These are phyloP conservation scores for Ceratothoa steindachneri DNA, from an alignment of 2,888 invertebrate genomes.

Conservation along the genomic window DNA sequence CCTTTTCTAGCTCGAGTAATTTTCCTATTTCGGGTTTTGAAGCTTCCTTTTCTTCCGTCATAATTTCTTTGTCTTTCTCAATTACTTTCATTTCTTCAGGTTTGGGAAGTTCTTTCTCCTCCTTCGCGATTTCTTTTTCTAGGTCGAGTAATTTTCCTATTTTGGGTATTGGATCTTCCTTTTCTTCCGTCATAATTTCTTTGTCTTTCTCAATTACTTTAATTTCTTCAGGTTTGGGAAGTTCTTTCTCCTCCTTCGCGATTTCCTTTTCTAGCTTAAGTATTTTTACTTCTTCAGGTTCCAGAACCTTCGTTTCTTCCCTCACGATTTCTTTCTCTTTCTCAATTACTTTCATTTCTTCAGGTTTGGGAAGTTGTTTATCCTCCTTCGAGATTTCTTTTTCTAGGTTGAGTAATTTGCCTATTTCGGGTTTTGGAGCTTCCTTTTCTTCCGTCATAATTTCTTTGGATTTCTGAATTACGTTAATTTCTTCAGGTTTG, in stretches of 20 bases:
- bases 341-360: background rate
- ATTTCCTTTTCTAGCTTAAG: conserved; percentile 19
- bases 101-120: background rate
- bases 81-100: background rate
- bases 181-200: conserved; percentile 7
- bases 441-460: conserved; percentile 3
- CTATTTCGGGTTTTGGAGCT: background rate
- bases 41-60: background rate
- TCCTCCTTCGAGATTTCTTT: conserved; percentile 10
- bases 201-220: conserved; percentile 13
- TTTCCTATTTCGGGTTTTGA: background rate
- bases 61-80: background rate
- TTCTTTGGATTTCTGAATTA: conserved; percentile 11
- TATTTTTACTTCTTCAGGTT: background rate
- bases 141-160: background rate
- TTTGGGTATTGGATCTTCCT: background rate
- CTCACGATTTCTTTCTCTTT: background rate
- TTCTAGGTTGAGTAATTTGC: background rate
- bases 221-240: background rate
- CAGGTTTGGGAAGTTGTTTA: background rate
- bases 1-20: conserved; percentile 14
- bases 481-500: background rate
- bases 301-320: background rate
- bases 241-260: background rate
- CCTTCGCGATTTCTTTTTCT: too few relatives aligned